Base-by-base conservation (phyloP, 30 jellyfish, hydroid and myxozoan genomes). In the Clytia hemisphaerica region DNA sequence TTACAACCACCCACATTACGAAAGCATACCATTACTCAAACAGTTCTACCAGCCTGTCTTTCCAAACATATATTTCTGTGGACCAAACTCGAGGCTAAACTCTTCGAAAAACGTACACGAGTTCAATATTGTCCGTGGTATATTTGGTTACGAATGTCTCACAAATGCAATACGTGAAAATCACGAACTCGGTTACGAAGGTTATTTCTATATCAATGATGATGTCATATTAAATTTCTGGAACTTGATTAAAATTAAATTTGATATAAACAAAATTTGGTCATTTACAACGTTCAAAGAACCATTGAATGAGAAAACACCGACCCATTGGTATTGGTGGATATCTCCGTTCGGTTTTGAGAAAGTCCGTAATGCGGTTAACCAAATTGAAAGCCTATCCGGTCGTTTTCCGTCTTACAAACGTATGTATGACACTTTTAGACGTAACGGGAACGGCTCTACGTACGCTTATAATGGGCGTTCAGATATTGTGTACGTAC, bases 301-400 rank as follows among this genome's bases (percentile, higher is more conserved):
- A 4, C 50, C 45, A 35, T 48, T 63, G 15, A 61, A 44, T 3
- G 84, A 59, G 29, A 57, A 42, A 4, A 71, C 61, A 37, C 94
- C 97, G 2, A 67, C 58, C 46, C 54, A 75, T 10, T 88, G 97
- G 97, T 88, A 88, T 58, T 88, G 97, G 97, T 88, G 97, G 97
- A 49, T 88, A 24, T 88, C 97, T 1, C 97, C 97, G 7, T 88
- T 79, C 45, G 97, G 97, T 22, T 75, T 88, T 73, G 61, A 75
- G 6, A 79, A 88, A 51, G 61, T 89, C 83, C 53, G 58, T 32
- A 42, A 33, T 3, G 94, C 97, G 0, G 80, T 88, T 25, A 59
- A 79, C 42, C 90, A 88, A 50, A 48, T 88, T 9, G 22, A 28
- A 24, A 21, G 35, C 9, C 32, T 71, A 21, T 46, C 84, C n/a